Conservation (phyloP, 2,888 invertebrate species). For the Lottia gigantea region DNA sequence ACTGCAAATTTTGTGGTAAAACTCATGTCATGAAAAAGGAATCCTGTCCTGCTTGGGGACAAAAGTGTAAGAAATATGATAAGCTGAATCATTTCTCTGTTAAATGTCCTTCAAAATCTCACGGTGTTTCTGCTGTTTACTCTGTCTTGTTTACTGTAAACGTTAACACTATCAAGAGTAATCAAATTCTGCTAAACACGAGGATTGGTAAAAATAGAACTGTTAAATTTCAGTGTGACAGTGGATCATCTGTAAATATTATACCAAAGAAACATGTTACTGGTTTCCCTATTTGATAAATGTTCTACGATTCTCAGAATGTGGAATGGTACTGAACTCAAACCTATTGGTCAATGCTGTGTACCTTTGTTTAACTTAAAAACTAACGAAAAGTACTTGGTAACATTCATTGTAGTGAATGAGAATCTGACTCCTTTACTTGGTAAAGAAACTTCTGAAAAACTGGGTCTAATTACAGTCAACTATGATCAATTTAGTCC, state of each 20-base stretch:
- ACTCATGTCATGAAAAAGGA: slow-evolving; percentile 28
- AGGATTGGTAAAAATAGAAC: slow-evolving; percentile 22
- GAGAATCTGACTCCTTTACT: background rate
- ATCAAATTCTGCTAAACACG: slow-evolving; percentile 12
- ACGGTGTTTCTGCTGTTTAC: background rate
- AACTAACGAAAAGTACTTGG: background rate
- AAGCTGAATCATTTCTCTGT: slow-evolving; percentile 33
- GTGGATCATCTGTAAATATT: slow-evolving; percentile 1
- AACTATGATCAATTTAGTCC: slow-evolving; percentile 12
- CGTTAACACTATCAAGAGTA: slow-evolving; percentile 16
- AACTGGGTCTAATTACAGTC: background rate
- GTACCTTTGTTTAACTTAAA: background rate
- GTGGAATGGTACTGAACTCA: background rate
- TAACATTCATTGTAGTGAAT: background rate
- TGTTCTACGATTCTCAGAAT: background rate
- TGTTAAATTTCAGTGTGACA: slow-evolving; percentile 1
- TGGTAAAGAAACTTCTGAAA: slow-evolving; percentile 12
- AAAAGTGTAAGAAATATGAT: slow-evolving; percentile 27
- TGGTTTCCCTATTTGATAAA: background rate
- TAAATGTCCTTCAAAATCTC: slow-evolving; percentile 10
- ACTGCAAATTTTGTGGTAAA: slow-evolving; percentile 33
- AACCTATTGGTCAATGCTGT: slow-evolving; percentile 3
- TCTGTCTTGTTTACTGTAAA: background rate
- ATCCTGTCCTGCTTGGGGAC: slow-evolving; percentile 38
- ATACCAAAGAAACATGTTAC: background rate